Evolutionary conservation across 1,140 invertebrate genomes (phyloP), one percentile per base, ranked within the genome.

Genomic region (Drosophila novamexicana): DNA sequence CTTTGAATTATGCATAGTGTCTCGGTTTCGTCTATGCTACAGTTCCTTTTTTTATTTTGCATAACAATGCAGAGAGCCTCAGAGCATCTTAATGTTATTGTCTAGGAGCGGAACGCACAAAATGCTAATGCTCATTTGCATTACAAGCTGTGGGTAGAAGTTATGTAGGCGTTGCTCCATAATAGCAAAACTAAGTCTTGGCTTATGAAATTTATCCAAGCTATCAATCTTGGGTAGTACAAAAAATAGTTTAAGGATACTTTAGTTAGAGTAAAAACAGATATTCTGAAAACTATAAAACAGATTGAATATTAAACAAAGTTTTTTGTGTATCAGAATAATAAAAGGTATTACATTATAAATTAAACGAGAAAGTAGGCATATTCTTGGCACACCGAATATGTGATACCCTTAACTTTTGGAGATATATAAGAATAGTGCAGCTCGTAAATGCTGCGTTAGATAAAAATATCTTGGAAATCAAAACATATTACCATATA

Each of bases 101-200:
- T 84, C 81, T 84, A 59, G 54, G 3, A 37, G 29, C 54, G 29
- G 45, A 67, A 56, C 56, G 32, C 75, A 56, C 44, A 67, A 85
- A 85, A 85, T 85, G 81, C 81, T 77, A 84, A 84, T 81, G 74
- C 63, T 71, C 84, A 84, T 84, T 85, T 84, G 81, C 81, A 84
- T 84, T 67, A 50, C 50, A 57, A 79, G 81, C 81, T 84, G 68
- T 18, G 65, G 78, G 65, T 49, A 62, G 81, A 78, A 78, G 44
- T 42, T 54, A 53, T 40, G 81, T 84, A 68, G 81, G 81, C 69
- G 81, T 84, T 58, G 57, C 9, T 44, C 56, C 66, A 57, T 73
- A 47, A 62, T 29, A 16, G 63, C 16, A 62, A 53, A 49, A 45
- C 64, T 40, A 54, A 68, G 34, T 14, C 64, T 34, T 10, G 63